Evolutionary conservation across 2,888 invertebrate genomes (phyloP), one percentile per base, ranked within the genome.

Genomic region (Tridacna gigas): DNA sequence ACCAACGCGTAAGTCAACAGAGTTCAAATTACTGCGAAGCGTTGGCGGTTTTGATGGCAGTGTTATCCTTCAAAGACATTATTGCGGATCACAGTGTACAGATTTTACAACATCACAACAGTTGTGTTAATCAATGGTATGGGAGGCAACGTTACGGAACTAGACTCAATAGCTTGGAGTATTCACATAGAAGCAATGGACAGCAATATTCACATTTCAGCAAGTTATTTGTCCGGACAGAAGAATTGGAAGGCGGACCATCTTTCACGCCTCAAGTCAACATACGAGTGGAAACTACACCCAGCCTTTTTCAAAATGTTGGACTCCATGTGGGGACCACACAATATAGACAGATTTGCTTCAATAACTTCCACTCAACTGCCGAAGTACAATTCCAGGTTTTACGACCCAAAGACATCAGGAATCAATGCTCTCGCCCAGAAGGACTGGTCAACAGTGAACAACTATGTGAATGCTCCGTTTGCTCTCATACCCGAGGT

Each of bases 401-500:
- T 71, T 28, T 71, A 73, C 65, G 71, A 83, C 25, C 83, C 79
- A 18, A 2, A 45, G 20, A 76, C 83, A 25, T n/a, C 47, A 0
- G 79, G 83, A 12, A 56, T 83, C 28, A 75, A 79, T 67, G 74
- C 69, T 5, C n/a, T 82, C n/a, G 61, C 75, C 18, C 82, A 83
- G 25, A 74, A 22, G 56, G 74, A 83, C 51, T 83, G 79, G 67
- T 56, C 18, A 5, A 5, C 4, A 3, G 63, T 63, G 65, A 83
- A 79, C 73, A 83, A 83, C 66, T 79, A 45, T 63, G 71, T 83
- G 18, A 83, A 83, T 47, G 61, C 79, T 28, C 83, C 79, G 7
- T 79, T 83, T 28, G 67, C 69, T 15, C 47, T 76, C 15, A 79
- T 83, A 56, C 77, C 79, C 25, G 56, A 73, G 37, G 66, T 83